Percentiles rank a stretch among this genome's conserved stretches.
Conservation (phyloP, 2,113 vertebrate genomes). For the Syngnathus floridae region DNA sequence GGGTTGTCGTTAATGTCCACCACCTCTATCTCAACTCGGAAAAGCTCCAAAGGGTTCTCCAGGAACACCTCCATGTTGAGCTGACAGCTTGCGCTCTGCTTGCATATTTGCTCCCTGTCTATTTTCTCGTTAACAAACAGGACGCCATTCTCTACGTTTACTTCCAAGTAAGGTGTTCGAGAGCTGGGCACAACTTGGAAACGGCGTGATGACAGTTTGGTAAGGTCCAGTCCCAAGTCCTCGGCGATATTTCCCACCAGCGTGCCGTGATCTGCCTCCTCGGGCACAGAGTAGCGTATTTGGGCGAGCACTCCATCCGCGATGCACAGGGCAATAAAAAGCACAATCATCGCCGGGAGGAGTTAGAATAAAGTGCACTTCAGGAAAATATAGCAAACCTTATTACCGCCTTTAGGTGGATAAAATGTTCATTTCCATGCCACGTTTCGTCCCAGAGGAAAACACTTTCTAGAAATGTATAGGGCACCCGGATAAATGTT, state of each 20-base stretch:
- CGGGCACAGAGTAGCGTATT: constrained; percentile 94
- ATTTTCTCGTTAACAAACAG: constrained; percentile 91
- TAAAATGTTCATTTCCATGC: constrained; percentile 46
- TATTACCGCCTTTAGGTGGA: constrained; percentile 33
- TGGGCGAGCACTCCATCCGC: constrained; percentile 81
- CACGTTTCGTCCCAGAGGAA: constrained; percentile 19
- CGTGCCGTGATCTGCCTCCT: constrained; percentile 93
- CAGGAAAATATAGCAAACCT: constrained; percentile 19
- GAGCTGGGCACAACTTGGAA: constrained; percentile 93
- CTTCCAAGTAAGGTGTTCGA: constrained; percentile 87
- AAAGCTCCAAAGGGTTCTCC: constrained; percentile 94
- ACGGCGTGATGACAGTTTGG: constrained; percentile 88
- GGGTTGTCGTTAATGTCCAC: constrained; percentile 98
- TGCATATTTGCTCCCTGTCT: constrained; percentile 93
- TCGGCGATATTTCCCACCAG: constrained; percentile 98
- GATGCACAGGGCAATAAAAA: constrained; percentile 79
- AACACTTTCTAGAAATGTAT: not conserved
- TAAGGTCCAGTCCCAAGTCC: constrained; percentile 97
- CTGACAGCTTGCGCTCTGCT: constrained; percentile 87
- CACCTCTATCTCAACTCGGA: constrained; percentile 92
- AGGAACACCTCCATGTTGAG: constrained; percentile 95
- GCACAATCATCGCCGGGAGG: constrained; percentile 74
- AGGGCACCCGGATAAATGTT: not conserved
- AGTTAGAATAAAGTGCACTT: constrained; percentile 53
- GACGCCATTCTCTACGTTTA: constrained; percentile 92